phyloP scores from a whole-genome alignment of 2,113 vertebrate genomes.

The Mungos mungo region DNA sequence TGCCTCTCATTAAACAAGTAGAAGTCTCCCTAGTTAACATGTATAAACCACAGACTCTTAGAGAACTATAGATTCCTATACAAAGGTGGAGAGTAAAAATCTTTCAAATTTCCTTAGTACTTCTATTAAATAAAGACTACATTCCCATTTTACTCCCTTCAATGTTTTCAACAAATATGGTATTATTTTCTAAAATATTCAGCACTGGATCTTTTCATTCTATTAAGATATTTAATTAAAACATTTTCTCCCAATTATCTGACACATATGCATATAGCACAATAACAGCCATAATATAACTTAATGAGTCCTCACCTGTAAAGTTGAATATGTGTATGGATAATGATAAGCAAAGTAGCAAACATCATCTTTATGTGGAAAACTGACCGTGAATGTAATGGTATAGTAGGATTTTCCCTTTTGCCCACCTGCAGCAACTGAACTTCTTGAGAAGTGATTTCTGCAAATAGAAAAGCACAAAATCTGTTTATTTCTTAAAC shows the following conservation, averaged over 20 bases:
- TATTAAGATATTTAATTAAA: conserved; percentile 28
- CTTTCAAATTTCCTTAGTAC: not conserved
- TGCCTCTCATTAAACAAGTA: conserved; percentile 10
- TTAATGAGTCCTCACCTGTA: conserved; percentile 89
- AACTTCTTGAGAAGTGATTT: conserved; percentile 98
- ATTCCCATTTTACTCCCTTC: not conserved
- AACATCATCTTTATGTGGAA: conserved; percentile 97
- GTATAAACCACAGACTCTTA: not conserved
- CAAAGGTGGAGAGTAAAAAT: conserved; percentile 36
- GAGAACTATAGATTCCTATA: conserved; percentile 4
- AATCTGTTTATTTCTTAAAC: not conserved
- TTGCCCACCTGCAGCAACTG: conserved; percentile 95
- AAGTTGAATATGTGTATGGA: conserved; percentile 96
- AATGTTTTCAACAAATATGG: not conserved
- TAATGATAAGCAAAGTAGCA: conserved; percentile 99
- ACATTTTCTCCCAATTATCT: conserved; percentile 1
- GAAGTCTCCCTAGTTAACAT: conserved; percentile 43
- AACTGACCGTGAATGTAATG: conserved; percentile 94
- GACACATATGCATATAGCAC: not conserved
- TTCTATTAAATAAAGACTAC: not conserved
- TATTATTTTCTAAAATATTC: conserved; percentile 22
- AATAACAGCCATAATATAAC: not conserved
- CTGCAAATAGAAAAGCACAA: conserved; percentile 81
- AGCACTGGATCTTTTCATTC: not conserved
- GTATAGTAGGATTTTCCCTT: conserved; percentile 99